Evolutionary conservation across 2,797 vertebrate species (phyloP).

Genomic region (Sebastes oblongus): DNA sequence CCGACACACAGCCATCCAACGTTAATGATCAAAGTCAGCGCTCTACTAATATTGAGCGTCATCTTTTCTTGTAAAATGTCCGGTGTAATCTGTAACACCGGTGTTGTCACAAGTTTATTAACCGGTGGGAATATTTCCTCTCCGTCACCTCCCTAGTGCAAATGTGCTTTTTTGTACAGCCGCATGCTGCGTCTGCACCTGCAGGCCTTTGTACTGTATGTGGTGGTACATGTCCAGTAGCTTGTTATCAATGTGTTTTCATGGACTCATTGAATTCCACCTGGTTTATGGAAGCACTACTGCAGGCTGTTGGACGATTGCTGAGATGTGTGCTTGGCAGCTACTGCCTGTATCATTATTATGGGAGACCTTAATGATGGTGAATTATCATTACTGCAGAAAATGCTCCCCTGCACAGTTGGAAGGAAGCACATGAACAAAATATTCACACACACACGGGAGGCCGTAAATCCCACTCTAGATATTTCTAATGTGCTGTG

Average conservation of each 20-base stretch:
- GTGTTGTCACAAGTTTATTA: no score
- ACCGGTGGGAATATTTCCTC: no score
- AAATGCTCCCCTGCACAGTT: constrained; percentile 35
- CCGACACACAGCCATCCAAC: no score
- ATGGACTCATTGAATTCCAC: constrained; percentile 8
- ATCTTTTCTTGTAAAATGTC: no score
- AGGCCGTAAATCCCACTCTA: constrained; percentile 46
- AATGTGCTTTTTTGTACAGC: background rate
- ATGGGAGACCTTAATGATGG: constrained; percentile 56
- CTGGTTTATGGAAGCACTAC: constrained; percentile 29
- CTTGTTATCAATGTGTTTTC: constrained; percentile 11
- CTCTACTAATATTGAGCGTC: no score
- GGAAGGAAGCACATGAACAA: constrained; percentile 42
- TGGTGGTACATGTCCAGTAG: background rate
- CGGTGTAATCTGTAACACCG: no score
- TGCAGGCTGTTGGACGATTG: constrained; percentile 34
- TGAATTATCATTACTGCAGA: constrained; percentile 66
- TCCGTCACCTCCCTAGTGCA: background rate
- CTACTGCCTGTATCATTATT: constrained; percentile 50
- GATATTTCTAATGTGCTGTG: constrained; percentile 33
- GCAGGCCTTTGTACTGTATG: background rate
- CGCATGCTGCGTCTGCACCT: constrained; percentile 3
- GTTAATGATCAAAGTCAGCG: no score
- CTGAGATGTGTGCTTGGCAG: constrained; percentile 40
- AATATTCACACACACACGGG: constrained; percentile 13